Base-by-base conservation (phyloP, 2,888 invertebrate genomes). In the Dasysyrphus tricinctus region DNA sequence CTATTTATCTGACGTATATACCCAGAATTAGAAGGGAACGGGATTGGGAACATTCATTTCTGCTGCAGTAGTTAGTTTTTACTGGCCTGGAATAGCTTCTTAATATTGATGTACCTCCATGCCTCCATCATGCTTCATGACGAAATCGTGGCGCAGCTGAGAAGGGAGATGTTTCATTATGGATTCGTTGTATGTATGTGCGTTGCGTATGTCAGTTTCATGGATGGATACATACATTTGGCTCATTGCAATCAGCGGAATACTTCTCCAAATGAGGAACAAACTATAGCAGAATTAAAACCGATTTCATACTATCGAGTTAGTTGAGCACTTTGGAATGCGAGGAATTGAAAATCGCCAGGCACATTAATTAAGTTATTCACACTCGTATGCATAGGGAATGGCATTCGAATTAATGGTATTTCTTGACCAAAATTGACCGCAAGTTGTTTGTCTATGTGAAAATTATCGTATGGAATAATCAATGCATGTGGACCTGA, bases 361-460 rank as follows among this genome's bases (percentile, higher is more conserved):
- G 73, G 75, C 74, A 67, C 86, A 86, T 82, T 86, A 78, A 86
- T 86, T 81, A 81, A 86, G 78, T 86, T 82, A 86, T 82, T 86
- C 82, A 86, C 86, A 86, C 86, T 82, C 78, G 77, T 44, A 73
- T 74, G 73, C 76, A 73, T 32, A n/a, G 67, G 47, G 65, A 74
- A 59, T 9, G 49, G 73, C 14, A 32, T 47, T 44, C 34, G 67
- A 49, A 65, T n/a, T 63, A 11, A 63, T 44, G 12, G 61, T 61
- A 29, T 29, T 24, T 19, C 39, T 61, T 57, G 57, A 34, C 57
- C 16, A 54, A 34, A 57, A 57, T 37, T 8, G 5, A 57, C 11
- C 16, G 1, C 12, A 19, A 24, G 24, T 42, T 19, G 59, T 39
- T 59, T 59, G 39, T 7, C 24, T 39, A 39, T 61, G 12, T 59